These are phyloP conservation scores for Noturus placidus DNA, from an alignment of 2,113 vertebrate species.

Conservation along the genomic window DNA sequence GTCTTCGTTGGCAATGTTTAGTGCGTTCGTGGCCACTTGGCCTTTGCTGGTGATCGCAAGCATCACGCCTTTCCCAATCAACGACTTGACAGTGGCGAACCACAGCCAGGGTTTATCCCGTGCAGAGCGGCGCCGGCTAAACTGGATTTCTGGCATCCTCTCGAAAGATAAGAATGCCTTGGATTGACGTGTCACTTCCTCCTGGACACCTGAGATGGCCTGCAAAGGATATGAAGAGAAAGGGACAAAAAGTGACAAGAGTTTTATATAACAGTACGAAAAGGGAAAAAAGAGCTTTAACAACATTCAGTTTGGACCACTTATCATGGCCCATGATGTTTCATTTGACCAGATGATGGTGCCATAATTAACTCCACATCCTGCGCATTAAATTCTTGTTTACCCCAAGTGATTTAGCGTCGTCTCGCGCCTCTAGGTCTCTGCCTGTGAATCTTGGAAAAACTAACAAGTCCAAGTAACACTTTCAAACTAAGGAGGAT, in stretches of 20 bases:
- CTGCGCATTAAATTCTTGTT: conserved; percentile 46
- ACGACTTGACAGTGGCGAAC: conserved; percentile 91
- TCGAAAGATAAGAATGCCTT: conserved; percentile 92
- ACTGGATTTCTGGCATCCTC: conserved; percentile 92
- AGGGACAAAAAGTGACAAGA: not conserved
- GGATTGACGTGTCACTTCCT: conserved; percentile 89
- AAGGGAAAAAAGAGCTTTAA: conserved; percentile 4
- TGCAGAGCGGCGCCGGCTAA: conserved; percentile 74
- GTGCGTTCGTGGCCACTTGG: conserved; percentile 91
- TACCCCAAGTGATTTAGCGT: not conserved
- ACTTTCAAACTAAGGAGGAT: not conserved
- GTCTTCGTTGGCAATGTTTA: conserved; percentile 98
- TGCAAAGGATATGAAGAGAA: conserved; percentile 61
- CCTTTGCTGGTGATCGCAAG: conserved; percentile 88
- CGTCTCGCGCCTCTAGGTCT: not conserved
- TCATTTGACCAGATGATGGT: conserved; percentile 6
- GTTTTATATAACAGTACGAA: not conserved
- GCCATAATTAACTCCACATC: conserved; percentile 31
- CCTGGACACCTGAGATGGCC: conserved; percentile 95
- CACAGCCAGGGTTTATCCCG: conserved; percentile 88
- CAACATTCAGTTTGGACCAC: not conserved
- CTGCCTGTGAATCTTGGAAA: conserved; percentile 7
- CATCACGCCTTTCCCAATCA: conserved; percentile 97
- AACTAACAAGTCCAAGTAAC: not conserved
- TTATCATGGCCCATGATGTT: not conserved